Evolutionary conservation across 53 echinoderm and acorn worm genomes (phyloP), one percentile per base, ranked within the genome.

Genomic region (Henricia sp.): DNA sequence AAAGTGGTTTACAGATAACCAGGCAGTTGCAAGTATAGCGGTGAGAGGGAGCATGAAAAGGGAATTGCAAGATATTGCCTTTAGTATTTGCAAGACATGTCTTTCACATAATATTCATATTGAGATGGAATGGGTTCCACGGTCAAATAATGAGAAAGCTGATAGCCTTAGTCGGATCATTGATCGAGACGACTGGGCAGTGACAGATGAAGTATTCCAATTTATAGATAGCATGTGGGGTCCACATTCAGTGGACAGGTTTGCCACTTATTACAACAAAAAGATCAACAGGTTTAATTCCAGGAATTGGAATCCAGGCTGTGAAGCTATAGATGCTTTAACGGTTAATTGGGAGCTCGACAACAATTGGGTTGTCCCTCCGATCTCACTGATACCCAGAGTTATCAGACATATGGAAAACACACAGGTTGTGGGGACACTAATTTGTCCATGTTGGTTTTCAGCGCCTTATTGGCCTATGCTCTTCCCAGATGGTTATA

Each of bases 401-500:
- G 83, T 67, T 13, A 13, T 83, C 12, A 11, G 24, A 11, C 51
- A 83, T 36, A 36, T 83, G 68, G 42, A 28, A 25, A 37, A 51
- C 21, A 66, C 32, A 6, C 46, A 34, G 20, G n/a, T 30, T 35
- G 25, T 35, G 20, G 83, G 44, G 0, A 67, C 83, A 40, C 29
- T 83, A 68, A 67, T 83, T 32, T 57, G 58, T 24, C 83, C 83
- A 48, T 67, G 52, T 29, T 83, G 83, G 83, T 52, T 35, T 21
- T 83, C 83, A n/a, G 68, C 83, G 16, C 83, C 68, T n/a, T 83
- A 68, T 67, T 83, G 83, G 83, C 83, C 83, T 8, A 6, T 83
- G 68, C 83, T 83, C 60, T 83, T 68, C 17, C 67, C 68, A 67
- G 66, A 83, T 28, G 67, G 68, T 66, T 40, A 32, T 83, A 83